Evolutionary conservation across 2,113 vertebrate species (phyloP), one percentile per base, ranked within the genome.

Genomic region (Barbus barbus): DNA sequence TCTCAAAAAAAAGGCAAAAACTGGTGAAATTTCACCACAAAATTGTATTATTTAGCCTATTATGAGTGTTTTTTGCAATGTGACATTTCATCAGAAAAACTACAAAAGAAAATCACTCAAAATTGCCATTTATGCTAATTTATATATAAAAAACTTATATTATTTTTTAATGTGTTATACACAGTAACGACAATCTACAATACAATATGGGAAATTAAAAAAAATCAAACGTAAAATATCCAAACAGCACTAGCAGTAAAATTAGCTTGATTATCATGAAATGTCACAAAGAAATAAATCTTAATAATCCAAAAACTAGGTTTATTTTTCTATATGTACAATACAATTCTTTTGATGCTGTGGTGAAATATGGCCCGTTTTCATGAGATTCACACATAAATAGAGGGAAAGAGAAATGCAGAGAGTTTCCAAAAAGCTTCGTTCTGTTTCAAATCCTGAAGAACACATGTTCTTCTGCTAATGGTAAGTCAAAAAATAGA

Each of bases 401-500:
- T 41, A 78, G 65, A 74, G 14, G 53, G 71, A 85, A 33, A 86
- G 73, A 83, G 38, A 82, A 84, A 83, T 67, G 84, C 71, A 71
- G 67, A 87, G 46, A 26, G 44, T 71, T 77, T 46, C 84, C 76
- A 74, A 60, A 44, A 65, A 65, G 71, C 78, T 86, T 85, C 63
- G 33, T 72, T 86, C 81, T 38, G 48, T 80, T 60, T 78, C 41
- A 31, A 48, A 83, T 85, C 73, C 84, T 82, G 71, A 85, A 84
- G 33, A 84, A 85, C 76, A 1, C 60, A 31, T 36, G 82, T 87
- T 87, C 60, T 87, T 87, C 60, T 83, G 83, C 76, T 79, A 56
- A 85, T 82, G 60, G 77, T 78, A 84, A 53, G 76, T 89, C 88
- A 44, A 89, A 88, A 88, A 89, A 89, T 83, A 87, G 81, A 87